These are phyloP conservation scores for Taurulus bubalis DNA, from an alignment of 2,113 vertebrate species.

Conservation along the genomic window DNA sequence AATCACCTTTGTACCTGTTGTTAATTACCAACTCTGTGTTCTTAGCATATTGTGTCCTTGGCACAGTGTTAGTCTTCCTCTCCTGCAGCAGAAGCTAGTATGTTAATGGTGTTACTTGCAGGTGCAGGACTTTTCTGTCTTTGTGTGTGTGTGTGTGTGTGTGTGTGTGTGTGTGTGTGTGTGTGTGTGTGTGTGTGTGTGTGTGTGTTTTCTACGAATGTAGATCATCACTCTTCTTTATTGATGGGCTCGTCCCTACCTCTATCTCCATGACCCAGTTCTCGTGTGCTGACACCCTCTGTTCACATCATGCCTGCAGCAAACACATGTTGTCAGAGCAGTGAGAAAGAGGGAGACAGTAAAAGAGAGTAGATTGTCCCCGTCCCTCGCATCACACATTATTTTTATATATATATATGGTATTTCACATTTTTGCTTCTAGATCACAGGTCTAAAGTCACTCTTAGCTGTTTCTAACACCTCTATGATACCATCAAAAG, in stretches of 20 bases:
- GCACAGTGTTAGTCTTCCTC: conserved; percentile 11
- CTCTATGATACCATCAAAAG: neutral
- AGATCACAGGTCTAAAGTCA: conserved; percentile 13
- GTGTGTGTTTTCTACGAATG: conserved; percentile 40
- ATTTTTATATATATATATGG: neutral
- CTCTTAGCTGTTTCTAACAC: neutral
- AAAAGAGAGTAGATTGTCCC: conserved; percentile 7
- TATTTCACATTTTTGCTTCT: neutral
- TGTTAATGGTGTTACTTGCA: conserved; percentile 36
- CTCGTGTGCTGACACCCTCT: conserved; percentile 59
- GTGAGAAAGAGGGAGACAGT: conserved; percentile 29
- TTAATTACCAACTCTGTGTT: conserved; percentile 56
- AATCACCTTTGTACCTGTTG: conserved; percentile 59
- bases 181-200: conserved; percentile 17
- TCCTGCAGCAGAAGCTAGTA: conserved; percentile 19
- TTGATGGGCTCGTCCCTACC: conserved; percentile 71
- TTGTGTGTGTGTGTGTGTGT: neutral
- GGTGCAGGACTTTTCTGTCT: conserved; percentile 42
- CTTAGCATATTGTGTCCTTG: conserved; percentile 52
- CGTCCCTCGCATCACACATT: neutral
- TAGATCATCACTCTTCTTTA: conserved; percentile 67
- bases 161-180: conserved; percentile 18
- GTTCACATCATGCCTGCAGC: conserved; percentile 68
- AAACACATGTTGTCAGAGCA: conserved; percentile 64
- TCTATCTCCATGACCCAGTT: conserved; percentile 78